Evolutionary conservation across 92 coral and sea anemone genomes (phyloP).

Genomic region (Blastomussa wellsi): DNA sequence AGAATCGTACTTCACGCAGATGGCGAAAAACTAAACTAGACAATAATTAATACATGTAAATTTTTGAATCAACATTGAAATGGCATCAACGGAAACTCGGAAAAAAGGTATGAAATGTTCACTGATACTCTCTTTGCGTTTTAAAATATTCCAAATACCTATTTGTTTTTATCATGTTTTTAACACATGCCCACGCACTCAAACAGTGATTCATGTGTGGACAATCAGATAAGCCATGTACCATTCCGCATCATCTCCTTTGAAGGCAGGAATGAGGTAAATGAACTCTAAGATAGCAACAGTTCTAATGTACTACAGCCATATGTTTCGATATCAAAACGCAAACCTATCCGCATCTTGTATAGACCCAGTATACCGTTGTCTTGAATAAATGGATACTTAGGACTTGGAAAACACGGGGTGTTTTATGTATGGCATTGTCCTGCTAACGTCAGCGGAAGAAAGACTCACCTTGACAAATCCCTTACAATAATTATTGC

Average conservation of each 20-base stretch:
- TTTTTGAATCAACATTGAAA: too few species aligned
- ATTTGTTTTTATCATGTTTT: neutral
- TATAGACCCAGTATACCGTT: too few species aligned
- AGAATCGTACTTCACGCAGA: too few species aligned
- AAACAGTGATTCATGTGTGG: neutral
- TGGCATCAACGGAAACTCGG: too few species aligned
- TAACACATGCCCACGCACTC: neutral
- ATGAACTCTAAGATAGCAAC: neutral
- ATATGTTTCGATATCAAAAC: neutral
- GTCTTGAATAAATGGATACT: too few species aligned
- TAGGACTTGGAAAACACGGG: neutral
- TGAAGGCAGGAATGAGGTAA: neutral
- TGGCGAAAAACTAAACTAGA: too few species aligned
- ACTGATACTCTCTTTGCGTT: too few species aligned
- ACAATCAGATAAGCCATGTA: neutral
- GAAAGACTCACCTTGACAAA: neutral
- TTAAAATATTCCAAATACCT: too few species aligned
- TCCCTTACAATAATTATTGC: neutral
- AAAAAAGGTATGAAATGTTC: too few species aligned
- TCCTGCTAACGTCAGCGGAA: neutral
- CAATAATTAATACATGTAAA: too few species aligned
- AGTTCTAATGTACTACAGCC: neutral
- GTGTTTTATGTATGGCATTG: neutral
- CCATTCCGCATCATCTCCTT: neutral
- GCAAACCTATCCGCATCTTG: neutral